Percentiles rank a stretch among this genome's conserved stretches.
Conservation (phyloP, 2,113 vertebrate genomes). For the Hippocampus comes region DNA sequence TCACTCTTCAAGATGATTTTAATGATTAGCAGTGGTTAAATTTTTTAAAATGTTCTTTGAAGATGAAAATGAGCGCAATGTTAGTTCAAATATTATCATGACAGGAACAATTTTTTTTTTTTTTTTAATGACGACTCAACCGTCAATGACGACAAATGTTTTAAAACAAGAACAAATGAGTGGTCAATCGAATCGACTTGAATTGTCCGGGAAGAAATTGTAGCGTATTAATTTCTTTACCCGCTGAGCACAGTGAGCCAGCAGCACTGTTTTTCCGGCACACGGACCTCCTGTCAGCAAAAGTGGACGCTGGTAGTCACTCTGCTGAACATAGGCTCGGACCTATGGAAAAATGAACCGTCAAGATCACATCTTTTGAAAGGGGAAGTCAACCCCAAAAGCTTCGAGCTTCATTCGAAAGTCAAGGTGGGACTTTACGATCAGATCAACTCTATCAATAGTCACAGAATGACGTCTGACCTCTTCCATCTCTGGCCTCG, state of each 20-base stretch:
- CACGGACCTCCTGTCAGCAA: slow-evolving; percentile 72
- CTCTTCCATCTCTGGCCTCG: slow-evolving; percentile 53
- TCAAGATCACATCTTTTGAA: background rate
- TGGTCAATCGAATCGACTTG: too few relatives aligned
- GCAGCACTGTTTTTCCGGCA: slow-evolving; percentile 74
- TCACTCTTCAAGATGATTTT: too few relatives aligned
- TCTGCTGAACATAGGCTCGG: slow-evolving; percentile 63
- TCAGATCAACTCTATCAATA: background rate
- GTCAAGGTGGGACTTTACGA: background rate
- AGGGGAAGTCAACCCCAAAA: too few relatives aligned
- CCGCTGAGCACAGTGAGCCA: slow-evolving; percentile 72
- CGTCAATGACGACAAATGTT: too few relatives aligned
- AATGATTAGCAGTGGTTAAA: too few relatives aligned
- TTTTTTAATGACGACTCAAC: too few relatives aligned
- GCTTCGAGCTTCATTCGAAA: background rate
- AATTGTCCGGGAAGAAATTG: too few relatives aligned
- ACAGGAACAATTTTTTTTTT: too few relatives aligned
- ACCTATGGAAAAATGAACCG: slow-evolving; percentile 30
- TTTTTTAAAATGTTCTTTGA: too few relatives aligned
- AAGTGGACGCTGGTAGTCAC: slow-evolving; percentile 55
- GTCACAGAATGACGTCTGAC: slow-evolving; percentile 37
- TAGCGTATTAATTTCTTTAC: slow-evolving; percentile 27
- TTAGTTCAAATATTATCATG: too few relatives aligned
- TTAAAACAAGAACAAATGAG: too few relatives aligned
- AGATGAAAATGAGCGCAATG: too few relatives aligned